Base-by-base conservation (phyloP, 2,888 invertebrate genomes). In the Nebria brevicollis region DNA sequence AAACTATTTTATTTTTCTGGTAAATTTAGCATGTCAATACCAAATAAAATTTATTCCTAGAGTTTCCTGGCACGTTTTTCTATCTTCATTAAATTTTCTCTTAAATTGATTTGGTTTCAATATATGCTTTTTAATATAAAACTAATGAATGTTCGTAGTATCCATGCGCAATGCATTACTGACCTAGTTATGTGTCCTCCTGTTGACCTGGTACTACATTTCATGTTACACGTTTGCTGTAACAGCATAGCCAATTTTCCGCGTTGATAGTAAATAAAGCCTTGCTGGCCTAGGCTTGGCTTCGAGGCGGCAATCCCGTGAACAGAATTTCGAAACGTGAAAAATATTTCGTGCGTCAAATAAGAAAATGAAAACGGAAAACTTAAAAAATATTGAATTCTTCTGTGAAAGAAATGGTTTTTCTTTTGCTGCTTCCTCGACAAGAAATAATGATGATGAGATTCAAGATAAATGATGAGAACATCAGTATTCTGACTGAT, bases 251-350 rank as follows among this genome's bases (percentile, higher is more conserved):
- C 68, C 68, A 68, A 68, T 68, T 68, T 68, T 68, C 68, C 68
- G 68, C 68, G 68, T 68, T 68, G 68, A 20, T 68, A 68, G 68
- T 68, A 15, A 68, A 68, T 68, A 68, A 68, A 68, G 68, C 68
- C 15, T 15, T 7, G 26, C 68, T 15, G 20, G 20, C 26, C 68
- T 15, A 68, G 6, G 68, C 68, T 68, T 13, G 3, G 13, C 5
- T 13, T 8, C 54, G 11, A 54, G 54, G 8, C 11, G 2, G 11
- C 6, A 5, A 8, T 54, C 54, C 2, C 54, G 54, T 54, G 54
- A 54, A 8, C 54, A 11, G 54, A 54, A 54, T 54, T 54, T 54
- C 13, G 54, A 54, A 54, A 11, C 54, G 54, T 54, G 54, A 54
- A 54, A 54, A 54, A 54, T 54, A 54, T 54, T 13, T 54, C 6